Base-by-base conservation (phyloP, 2,113 vertebrate genomes). In the Australoheros scitulus region DNA sequence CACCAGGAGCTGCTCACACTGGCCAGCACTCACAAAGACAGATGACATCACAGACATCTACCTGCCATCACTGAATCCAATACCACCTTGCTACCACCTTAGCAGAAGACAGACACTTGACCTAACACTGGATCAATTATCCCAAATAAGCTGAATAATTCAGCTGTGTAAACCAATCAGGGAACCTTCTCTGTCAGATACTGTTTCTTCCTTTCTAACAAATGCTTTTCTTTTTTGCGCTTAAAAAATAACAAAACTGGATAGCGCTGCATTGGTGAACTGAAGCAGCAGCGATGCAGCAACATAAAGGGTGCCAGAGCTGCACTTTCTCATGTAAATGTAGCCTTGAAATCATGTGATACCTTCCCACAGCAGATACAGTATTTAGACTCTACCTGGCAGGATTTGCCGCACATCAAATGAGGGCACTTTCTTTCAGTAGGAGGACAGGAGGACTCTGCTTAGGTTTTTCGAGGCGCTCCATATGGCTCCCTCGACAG, bases 71-170 rank as follows among this genome's bases (percentile, higher is more conserved):
- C 70, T 83, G 77, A 80, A 86, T 77, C 83, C 74, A 89, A 89
- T 20, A 77, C 79, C 7, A n/a, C 79, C 82, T 79, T 38, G 59
- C 64, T n/a, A 52, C 87, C 84, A 76, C 83, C 83, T 81, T 20
- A 81, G 65, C 7, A 80, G 76, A 88, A 82, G 80, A 64, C 32
- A 34, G 90, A 92, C 87, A 90, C 86, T 92, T 91, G 90, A 91
- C 88, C 93, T 85, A 81, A 88, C 85, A 81, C 63, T 61, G 80
- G 83, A 88, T 89, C 91, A 84, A 86, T 93, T 89, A 91, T 91
- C 91, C 82, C 64, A 89, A 88, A 92, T 86, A 81, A 81, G 17
- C 88, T 94, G 89, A 93, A 94, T 94, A 87, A 94, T 95, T 94
- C 91, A 95, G 83, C 64, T 34, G 43, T 77, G 90, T 94, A 86